Base-by-base conservation (phyloP, 2,888 invertebrate species). In the Sarcophaga rosellei region DNA sequence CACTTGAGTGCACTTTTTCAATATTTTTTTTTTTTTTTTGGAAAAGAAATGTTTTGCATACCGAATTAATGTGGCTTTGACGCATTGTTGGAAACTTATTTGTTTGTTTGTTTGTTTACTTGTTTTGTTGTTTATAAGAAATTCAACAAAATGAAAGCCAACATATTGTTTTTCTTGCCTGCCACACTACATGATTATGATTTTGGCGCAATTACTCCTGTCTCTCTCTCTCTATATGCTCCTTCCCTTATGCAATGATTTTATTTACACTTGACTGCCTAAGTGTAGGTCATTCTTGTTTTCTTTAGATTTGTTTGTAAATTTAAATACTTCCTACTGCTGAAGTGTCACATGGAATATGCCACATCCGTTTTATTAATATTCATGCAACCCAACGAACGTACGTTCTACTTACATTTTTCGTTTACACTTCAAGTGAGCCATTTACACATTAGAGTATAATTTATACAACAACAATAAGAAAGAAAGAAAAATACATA, bases 321-420 rank as follows among this genome's bases (percentile, higher is more conserved):
- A 65, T 35, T 63, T 76, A 65, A 74, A 75, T 79, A 84, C 79
- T 70, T 80, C 79, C 84, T 80, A 80, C 84, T 84, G 86, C 65
- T 81, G 69, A 86, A 78, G 91, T 91, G 90, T 75, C 85, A 89
- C 89, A 79, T 87, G 88, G 91, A 92, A 91, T 91, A 91, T 89
- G 91, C 90, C 91, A 91, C 92, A 91, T 91, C 91, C 91, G 91
- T 88, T 91, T 88, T 84, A 75, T 76, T 12, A 35, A 61, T 63
- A 21, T 75, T 62, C 53, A 62, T n/a, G 62, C 12, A 72, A 65
- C 25, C 20, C 12, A 72, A 65, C 45, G 15, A 68, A 68, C 53
- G 53, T 17, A 35, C 35, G 35, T 35, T 35, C 15, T 57, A 63
- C 72, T 25, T 75, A 8, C 17, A 66, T 47, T 65, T 53, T 73